Base-by-base conservation (phyloP, 1,140 invertebrate genomes). In the Physella acuta region DNA sequence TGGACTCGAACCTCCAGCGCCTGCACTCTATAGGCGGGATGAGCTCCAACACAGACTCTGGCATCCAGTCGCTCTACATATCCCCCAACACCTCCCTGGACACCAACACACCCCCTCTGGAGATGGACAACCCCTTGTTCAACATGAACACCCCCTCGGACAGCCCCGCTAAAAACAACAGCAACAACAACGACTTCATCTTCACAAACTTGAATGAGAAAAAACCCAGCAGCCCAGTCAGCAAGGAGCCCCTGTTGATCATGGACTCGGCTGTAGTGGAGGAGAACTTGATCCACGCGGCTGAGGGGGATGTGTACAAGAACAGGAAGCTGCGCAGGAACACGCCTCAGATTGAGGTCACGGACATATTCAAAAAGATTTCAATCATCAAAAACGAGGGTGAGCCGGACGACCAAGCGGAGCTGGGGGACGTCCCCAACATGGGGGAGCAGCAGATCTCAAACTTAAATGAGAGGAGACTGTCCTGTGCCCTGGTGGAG, bases 391-490 rank as follows among this genome's bases (percentile, higher is more conserved):
- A 26, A 16, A n/a, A 26, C 34, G 37, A 3, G 31, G 36, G 37
- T 14, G 33, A 67, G 17, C 58, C 17, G 20, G 34, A 33, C 26
- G 52, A 49, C 11, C 2, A 20, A 3, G n/a, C 2, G 24, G 52
- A 58, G 3, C 3, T 2, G 4, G 34, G 58, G 59, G 59, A 62
- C 1, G 56, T 28, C 11, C 36, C 24, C 8, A 39, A 39, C 26
- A 64, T 28, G 37, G 61, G 11, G n/a, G 81, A 84, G 61, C 81
- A 81, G 71, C 80, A 82, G 64, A 81, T 81, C 60, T 68, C 75
- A 14, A 79, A 76, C 34, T 72, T 84, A 11, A 74, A 81, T 68
- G 77, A 78, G 49, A 77, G 73, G 30, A 73, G 82, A 49, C 71
- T 84, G 44, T 83, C 82, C 5, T 73, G 76, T 16, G 76, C 80